phyloP scores from a whole-genome alignment of 1,140 invertebrate species.

The Drosophila bocki region DNA sequence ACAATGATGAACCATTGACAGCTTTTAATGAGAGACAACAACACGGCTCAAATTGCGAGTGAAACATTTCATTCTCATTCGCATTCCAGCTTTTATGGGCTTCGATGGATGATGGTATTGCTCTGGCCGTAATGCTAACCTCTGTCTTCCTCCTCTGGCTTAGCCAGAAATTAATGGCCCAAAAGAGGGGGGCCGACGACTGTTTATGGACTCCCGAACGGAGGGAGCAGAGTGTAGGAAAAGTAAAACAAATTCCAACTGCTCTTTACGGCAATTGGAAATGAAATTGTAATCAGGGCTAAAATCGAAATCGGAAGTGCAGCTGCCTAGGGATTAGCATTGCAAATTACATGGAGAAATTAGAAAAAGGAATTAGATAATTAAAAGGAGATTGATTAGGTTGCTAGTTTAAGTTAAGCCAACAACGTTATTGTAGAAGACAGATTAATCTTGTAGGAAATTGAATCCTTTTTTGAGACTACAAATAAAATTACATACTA shows the following conservation, averaged over 20 bases:
- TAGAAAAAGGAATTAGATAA: slow-evolving; percentile 33
- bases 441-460: no score
- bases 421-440: not conserved
- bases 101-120: slow-evolving; percentile 38
- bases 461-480: not conserved
- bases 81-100: slow-evolving; percentile 21
- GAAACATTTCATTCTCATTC: slow-evolving; percentile 30
- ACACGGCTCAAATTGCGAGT: slow-evolving; percentile 54
- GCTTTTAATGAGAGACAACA: slow-evolving; percentile 71
- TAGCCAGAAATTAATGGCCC: slow-evolving; percentile 56
- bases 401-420: not conserved
- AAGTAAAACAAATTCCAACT: slow-evolving; percentile 47
- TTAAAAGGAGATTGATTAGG: slow-evolving; percentile 32
- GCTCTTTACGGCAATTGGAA: slow-evolving; percentile 45
- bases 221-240: slow-evolving; percentile 21
- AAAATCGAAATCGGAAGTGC: slow-evolving; percentile 28
- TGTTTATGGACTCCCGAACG: slow-evolving; percentile 52
- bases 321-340: slow-evolving; percentile 37
- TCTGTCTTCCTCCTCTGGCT: not conserved
- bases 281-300: slow-evolving; percentile 38
- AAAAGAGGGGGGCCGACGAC: not conserved
- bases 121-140: slow-evolving; percentile 2
- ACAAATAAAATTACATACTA: slow-evolving; percentile 1
- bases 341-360: slow-evolving; percentile 41
- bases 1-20: slow-evolving; percentile 73